Evolutionary conservation across 2,797 vertebrate species (phyloP).

Genomic region (Macropus fuliginosus): DNA sequence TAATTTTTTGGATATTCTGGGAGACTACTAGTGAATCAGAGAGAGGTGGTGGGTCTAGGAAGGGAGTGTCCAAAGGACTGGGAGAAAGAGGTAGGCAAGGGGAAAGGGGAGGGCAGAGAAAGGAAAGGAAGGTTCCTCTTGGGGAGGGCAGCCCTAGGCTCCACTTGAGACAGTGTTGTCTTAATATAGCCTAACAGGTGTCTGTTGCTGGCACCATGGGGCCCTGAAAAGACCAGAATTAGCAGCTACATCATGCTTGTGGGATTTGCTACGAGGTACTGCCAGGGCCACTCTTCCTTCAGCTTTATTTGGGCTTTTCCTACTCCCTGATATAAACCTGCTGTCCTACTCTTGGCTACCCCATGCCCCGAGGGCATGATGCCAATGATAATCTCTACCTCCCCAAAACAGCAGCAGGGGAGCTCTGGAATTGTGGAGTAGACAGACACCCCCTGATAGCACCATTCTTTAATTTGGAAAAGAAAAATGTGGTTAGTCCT

Average conservation of each 20-base stretch:
- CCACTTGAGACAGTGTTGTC: conserved; percentile 70
- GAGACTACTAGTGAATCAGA: conserved; percentile 28
- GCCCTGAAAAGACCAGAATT: conserved; percentile 79
- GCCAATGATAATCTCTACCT: conserved; percentile 58
- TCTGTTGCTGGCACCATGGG: conserved; percentile 77
- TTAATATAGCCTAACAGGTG: conserved; percentile 83
- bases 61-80: neutral
- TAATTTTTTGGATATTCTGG: conserved; percentile 38
- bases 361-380: conserved; percentile 54
- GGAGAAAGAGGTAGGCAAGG: conserved; percentile 12
- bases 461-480: neutral
- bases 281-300: conserved; percentile 72
- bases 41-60: conserved; percentile 33
- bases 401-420: neutral
- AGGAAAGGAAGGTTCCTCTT: conserved; percentile 67
- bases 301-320: conserved; percentile 82
- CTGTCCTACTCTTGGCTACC: conserved; percentile 44
- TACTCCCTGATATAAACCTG: conserved; percentile 43
- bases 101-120: neutral
- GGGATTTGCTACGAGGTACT: conserved; percentile 75
- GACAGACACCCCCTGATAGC: neutral
- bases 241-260: conserved; percentile 80
- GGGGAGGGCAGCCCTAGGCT: conserved; percentile 72
- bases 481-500: neutral
- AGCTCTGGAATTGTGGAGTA: neutral